Percentiles rank a stretch among this genome's conserved stretches.
phyloP scores from a whole-genome alignment of 2,888 invertebrate genomes.

The Mystacides longicornis region DNA sequence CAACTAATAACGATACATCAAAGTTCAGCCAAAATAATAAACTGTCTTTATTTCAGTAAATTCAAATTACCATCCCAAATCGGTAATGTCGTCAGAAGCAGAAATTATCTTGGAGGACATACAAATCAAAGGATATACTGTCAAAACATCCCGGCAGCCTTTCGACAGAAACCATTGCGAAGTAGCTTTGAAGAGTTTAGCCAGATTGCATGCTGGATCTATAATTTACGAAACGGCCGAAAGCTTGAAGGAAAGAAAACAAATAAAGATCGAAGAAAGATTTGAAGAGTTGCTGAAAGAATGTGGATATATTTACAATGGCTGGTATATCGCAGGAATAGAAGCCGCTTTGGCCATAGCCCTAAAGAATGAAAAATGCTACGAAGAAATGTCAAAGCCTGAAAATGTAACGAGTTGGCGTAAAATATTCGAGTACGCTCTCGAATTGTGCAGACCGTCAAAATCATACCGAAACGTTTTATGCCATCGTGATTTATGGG shows the following conservation, averaged over 20 bases:
- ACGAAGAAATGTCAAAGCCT: slow-evolving; percentile 3
- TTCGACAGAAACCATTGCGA: slow-evolving; percentile 23
- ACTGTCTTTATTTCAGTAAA: slow-evolving; percentile 7
- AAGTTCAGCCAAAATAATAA: too few relatives aligned
- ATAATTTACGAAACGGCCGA: slow-evolving; percentile 24
- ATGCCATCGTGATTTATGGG: slow-evolving; percentile 29
- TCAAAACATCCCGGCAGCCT: slow-evolving; percentile 14
- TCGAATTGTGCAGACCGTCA: slow-evolving; percentile 12
- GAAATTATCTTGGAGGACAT: slow-evolving; percentile 24
- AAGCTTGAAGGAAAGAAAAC: slow-evolving; percentile 5
- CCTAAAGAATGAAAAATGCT: slow-evolving; percentile 23
- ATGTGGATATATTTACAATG: slow-evolving; percentile 14
- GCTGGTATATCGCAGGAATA: slow-evolving; percentile 32
- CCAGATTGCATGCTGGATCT: slow-evolving; percentile 24
- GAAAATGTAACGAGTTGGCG: slow-evolving; percentile 10
- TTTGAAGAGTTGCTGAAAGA: slow-evolving; percentile 22
- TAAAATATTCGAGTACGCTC: slow-evolving; percentile 6
- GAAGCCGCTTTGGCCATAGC: slow-evolving; percentile 19
- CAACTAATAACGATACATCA: too few relatives aligned
- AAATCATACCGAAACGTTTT: slow-evolving; percentile 27
- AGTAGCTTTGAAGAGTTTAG: slow-evolving; percentile 18
- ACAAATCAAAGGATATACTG: slow-evolving; percentile 15
- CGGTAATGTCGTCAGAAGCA: slow-evolving; percentile 10
- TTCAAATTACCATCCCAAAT: slow-evolving; percentile 9
- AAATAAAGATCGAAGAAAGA: slow-evolving; percentile 23